A percentile compares a stretch with the other conserved stretches of the same genome.
These are phyloP conservation scores for Elachura formosa DNA, from an alignment of 2,113 vertebrate species.

Conservation along the genomic window DNA sequence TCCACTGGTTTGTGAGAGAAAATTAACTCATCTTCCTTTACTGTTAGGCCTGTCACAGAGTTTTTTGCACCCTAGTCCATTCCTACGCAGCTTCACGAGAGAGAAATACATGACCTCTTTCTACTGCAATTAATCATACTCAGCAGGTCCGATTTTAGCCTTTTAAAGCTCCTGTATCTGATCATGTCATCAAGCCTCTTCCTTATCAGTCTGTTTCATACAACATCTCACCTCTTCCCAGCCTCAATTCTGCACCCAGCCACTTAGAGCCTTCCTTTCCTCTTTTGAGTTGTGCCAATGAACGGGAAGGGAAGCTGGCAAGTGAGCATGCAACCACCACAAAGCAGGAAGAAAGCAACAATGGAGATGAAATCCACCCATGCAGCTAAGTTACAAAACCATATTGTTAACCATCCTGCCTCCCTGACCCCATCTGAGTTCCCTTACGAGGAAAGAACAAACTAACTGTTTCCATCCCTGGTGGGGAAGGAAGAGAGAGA, in stretches of 20 bases:
- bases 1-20: background rate
- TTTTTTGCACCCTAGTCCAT: background rate
- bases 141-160: background rate
- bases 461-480: slow-evolving; percentile 32
- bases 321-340: background rate
- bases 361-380: slow-evolving; percentile 45
- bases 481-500: slow-evolving; percentile 21
- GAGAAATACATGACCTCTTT: background rate
- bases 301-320: slow-evolving; percentile 24
- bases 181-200: background rate
- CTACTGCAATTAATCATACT: background rate
- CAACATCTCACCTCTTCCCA: background rate
- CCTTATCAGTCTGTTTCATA: slow-evolving; percentile 16
- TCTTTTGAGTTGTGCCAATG: background rate
- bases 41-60: background rate
- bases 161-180: slow-evolving; percentile 7
- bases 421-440: slow-evolving; percentile 10
- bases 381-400: slow-evolving; percentile 22
- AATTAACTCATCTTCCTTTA: background rate
- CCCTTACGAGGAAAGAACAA: background rate
- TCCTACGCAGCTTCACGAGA: background rate
- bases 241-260: background rate
- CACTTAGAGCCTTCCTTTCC: background rate
- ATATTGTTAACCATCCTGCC: slow-evolving; percentile 41
- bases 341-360: slow-evolving; percentile 58